Evolutionary conservation across 2,113 vertebrate genomes (phyloP).

Genomic region (Hemicordylus capensis): DNA sequence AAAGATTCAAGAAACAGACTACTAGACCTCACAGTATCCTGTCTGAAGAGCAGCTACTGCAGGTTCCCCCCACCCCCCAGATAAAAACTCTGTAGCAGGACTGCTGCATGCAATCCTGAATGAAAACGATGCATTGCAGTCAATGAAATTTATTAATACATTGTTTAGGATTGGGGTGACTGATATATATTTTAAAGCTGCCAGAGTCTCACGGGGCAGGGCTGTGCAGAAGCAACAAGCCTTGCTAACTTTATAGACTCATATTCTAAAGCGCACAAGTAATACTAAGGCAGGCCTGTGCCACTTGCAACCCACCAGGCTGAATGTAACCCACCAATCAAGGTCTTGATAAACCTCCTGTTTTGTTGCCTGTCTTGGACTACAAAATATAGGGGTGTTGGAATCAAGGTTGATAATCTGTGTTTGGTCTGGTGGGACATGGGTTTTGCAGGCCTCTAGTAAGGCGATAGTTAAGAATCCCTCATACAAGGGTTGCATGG

Average conservation of each 20-base stretch:
- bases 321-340: neutral
- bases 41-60: neutral
- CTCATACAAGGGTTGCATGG: neutral
- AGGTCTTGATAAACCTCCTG: neutral
- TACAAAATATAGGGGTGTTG: neutral
- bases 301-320: neutral
- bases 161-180: neutral
- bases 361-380: neutral
- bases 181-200: neutral
- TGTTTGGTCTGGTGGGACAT: neutral
- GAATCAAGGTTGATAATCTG: neutral
- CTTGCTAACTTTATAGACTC: neutral
- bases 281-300: neutral
- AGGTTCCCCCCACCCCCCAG: neutral
- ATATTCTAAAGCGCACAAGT: neutral
- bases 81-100: neutral
- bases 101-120: neutral
- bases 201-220: neutral
- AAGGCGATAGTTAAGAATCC: conserved; percentile 7
- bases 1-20: neutral
- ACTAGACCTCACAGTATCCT: neutral
- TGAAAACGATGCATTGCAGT: neutral
- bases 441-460: neutral
- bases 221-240: neutral
- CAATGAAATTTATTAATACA: neutral